phyloP scores from a whole-genome alignment of 2,113 vertebrate genomes.

The Danio rerio region GRCz12tu NC_133196.1:23480001-23480500 shows the following conservation, averaged over 20 bases:
- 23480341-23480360: slow-evolving; percentile 41
- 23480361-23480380: slow-evolving; percentile 31
- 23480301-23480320: slow-evolving; percentile 30
- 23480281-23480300: slow-evolving; percentile 16
- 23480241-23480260: slow-evolving; percentile 34
- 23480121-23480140: background rate
- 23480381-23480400: slow-evolving; percentile 33
- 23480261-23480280: slow-evolving; percentile 30
- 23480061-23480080: background rate
- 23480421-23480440: slow-evolving; percentile 19
- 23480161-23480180: background rate
- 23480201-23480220: background rate
- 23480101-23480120: background rate
- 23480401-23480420: slow-evolving; percentile 37
- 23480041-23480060: no score
- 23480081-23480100: background rate
- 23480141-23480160: background rate
- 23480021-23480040: no score
- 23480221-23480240: background rate
- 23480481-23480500: slow-evolving; percentile 45
- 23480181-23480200: background rate
- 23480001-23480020: background rate
- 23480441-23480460: slow-evolving; percentile 5
- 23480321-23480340: slow-evolving; percentile 4
- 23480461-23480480: slow-evolving; percentile 48